Base-by-base conservation (phyloP, 2,888 invertebrate species). In the Microplitis deprimator region DNA sequence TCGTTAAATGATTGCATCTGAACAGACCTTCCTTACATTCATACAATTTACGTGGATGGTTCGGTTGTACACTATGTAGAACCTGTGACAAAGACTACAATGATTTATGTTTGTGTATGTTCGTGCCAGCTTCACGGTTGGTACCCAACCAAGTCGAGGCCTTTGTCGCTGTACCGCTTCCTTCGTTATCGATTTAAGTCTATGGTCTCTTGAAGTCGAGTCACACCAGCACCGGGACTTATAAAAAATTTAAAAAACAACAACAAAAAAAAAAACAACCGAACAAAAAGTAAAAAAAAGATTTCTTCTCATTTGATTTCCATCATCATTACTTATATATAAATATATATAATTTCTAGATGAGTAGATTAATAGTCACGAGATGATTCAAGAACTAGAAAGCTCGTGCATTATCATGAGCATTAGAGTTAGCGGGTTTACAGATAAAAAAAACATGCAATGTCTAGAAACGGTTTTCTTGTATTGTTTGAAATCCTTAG, bases 141-240 rank as follows among this genome's bases (percentile, higher is more conserved):
- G 83, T 88, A 87, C 81, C 84, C 87, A 88, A 88, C 87, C 82
- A 83, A 88, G 87, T 85, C 88, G 88, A 88, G 87, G 88, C 82
- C 87, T 87, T 72, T 75, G 79, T 78, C 71, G 77, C 64, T 73
- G 64, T 77, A 64, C 61, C 67, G 75, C 77, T 79, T 80, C 72
- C 81, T 79, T 79, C 73, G 75, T 79, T 74, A 74, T 75, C 69
- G 41, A 74, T 67, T 71, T 41, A 64, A 70, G 67, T 68, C 29
- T 59, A 68, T 39, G 70, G 39, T 65, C 62, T 65, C 16, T 65
- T 38, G 13, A 17, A 20, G 29, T 65, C 29, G 13, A 13, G 7
- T 20, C 29, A 65, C 13, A 29, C 7, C 20, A 20, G 5, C 7
- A 5, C 6, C 7, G 8, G 5, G 20, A 62, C 1, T 62, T 62